Percentiles rank a stretch among this genome's conserved stretches.
phyloP scores from a whole-genome alignment of 2,888 invertebrate species.

The Archips crataeganus region DNA sequence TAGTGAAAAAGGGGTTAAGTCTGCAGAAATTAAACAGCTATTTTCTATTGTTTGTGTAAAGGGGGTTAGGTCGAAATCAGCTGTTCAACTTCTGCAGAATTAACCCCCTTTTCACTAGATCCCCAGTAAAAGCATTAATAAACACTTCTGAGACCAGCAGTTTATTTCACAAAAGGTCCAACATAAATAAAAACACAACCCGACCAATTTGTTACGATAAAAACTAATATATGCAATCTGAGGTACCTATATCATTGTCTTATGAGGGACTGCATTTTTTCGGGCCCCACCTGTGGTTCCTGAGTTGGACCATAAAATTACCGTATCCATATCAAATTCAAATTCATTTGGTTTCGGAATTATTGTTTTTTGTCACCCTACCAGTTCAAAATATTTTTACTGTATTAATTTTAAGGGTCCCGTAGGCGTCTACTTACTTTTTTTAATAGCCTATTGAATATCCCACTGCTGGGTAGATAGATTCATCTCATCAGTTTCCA shows the following conservation, averaged over 20 bases:
- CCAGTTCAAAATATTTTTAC: conserved; percentile 16
- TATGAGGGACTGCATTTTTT: conserved; percentile 12
- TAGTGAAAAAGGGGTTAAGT: too few species aligned
- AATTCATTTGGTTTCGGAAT: conserved; percentile 31
- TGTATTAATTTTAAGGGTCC: conserved; percentile 1
- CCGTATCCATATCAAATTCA: conserved; percentile 36
- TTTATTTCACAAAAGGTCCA: not conserved
- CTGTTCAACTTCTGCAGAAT: too few species aligned
- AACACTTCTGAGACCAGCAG: too few species aligned
- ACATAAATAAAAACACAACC: not conserved
- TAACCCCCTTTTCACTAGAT: too few species aligned
- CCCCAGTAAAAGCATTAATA: too few species aligned
- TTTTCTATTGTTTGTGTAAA: too few species aligned
- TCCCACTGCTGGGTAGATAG: too few species aligned
- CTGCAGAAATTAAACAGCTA: too few species aligned
- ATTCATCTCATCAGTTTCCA: too few species aligned
- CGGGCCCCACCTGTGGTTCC: conserved; percentile 28
- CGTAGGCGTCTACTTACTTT: too few species aligned
- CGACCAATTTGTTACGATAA: conserved; percentile 10
- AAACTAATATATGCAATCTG: conserved; percentile 8
- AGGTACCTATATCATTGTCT: conserved; percentile 26
- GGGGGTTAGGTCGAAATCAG: too few species aligned
- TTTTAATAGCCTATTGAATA: too few species aligned
- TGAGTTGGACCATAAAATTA: conserved; percentile 26
- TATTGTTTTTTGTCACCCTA: conserved; percentile 24